Evolutionary conservation across 2,888 invertebrate species (phyloP).

Genomic region (Hylaea fasciaria): DNA sequence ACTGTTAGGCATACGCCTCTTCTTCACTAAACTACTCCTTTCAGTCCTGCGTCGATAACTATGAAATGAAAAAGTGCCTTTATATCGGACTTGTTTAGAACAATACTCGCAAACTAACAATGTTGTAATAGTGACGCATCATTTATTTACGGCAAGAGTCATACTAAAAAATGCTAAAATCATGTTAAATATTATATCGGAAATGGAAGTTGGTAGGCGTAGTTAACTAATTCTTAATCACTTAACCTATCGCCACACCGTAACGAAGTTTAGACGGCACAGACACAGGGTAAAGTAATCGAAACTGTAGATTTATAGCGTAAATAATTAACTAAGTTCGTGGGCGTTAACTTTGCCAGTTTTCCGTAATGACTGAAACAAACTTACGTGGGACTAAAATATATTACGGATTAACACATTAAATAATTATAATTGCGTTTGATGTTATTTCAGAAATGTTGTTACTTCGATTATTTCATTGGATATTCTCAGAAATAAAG

Average conservation of each 20-base stretch:
- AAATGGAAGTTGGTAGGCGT: constrained; percentile 2
- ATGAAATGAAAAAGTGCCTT: too few species aligned
- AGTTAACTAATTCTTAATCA: constrained; percentile 27
- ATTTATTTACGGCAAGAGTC: too few species aligned
- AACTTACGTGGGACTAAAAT: constrained; percentile 36
- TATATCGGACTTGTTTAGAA: too few species aligned
- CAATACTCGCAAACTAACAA: too few species aligned
- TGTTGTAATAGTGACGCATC: too few species aligned
- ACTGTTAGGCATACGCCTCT: too few species aligned
- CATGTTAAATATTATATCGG: not conserved
- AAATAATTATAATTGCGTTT: constrained; percentile 17
- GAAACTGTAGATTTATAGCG: constrained; percentile 46
- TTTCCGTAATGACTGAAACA: constrained; percentile 40
- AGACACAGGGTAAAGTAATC: constrained; percentile 40
- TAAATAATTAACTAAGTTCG: constrained; percentile 46
- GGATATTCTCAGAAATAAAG: too few species aligned
- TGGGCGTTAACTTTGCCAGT: constrained; percentile 40
- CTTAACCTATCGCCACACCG: constrained; percentile 26
- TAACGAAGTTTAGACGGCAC: constrained; percentile 37
- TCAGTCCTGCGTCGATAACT: too few species aligned
- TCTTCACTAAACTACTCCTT: too few species aligned
- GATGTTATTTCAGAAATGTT: not conserved
- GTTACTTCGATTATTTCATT: not conserved
- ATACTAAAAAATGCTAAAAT: too few species aligned
- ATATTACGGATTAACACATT: constrained; percentile 20